These are phyloP conservation scores for Unio delphinus DNA, from an alignment of 2,888 invertebrate species.

Conservation along the genomic window DNA sequence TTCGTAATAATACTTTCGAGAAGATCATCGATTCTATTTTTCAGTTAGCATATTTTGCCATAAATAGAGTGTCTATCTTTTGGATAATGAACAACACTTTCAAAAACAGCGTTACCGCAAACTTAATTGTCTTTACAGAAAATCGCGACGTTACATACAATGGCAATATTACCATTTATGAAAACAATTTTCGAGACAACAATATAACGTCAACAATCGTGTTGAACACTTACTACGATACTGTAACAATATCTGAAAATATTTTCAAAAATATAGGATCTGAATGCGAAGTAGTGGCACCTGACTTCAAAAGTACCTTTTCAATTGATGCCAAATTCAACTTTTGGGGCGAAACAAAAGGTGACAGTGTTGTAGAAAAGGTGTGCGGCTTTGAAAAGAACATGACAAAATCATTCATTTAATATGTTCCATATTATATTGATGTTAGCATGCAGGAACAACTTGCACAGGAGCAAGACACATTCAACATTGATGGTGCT, in stretches of 20 bases:
- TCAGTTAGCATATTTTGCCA: background rate
- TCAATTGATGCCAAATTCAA: slow-evolving; percentile 9
- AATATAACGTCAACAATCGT: background rate
- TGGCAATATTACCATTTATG: slow-evolving; percentile 1
- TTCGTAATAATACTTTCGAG: slow-evolving; percentile 4
- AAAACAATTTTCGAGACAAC: background rate
- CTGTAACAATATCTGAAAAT: slow-evolving; percentile 2
- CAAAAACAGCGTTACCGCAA: background rate
- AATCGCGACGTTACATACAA: background rate
- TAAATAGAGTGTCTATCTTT: background rate
- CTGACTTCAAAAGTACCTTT: background rate
- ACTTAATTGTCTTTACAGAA: background rate
- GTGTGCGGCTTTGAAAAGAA: slow-evolving; percentile 27
- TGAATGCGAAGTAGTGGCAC: slow-evolving; percentile 2
- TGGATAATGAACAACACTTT: slow-evolving; percentile 1
- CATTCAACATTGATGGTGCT: background rate
- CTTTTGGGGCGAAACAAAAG: slow-evolving; percentile 10
- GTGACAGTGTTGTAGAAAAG: slow-evolving; percentile 3
- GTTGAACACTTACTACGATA: background rate
- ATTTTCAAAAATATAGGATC: slow-evolving; percentile 3
- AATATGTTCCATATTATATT: slow-evolving; percentile 16
- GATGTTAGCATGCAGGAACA: background rate
- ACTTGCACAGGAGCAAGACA: background rate
- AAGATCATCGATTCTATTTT: background rate
- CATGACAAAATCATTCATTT: slow-evolving; percentile 11